Percentiles rank a stretch among this genome's conserved stretches.
phyloP scores from a whole-genome alignment of 2,113 vertebrate genomes.

The Brachypodius melanocephalos region DNA sequence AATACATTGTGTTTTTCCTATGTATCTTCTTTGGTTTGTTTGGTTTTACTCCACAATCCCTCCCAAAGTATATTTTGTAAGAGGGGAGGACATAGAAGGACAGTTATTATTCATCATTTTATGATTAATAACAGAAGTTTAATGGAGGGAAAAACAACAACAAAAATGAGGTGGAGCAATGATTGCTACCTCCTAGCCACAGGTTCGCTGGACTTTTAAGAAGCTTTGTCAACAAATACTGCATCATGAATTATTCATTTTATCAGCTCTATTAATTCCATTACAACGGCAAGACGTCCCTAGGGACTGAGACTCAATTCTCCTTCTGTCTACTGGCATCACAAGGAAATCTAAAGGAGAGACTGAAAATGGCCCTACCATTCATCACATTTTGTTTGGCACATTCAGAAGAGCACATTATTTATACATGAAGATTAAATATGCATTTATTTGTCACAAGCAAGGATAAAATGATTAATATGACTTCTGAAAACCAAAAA shows the following conservation, averaged over 20 bases:
- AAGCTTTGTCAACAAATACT: neutral
- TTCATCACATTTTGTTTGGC: conserved; percentile 2
- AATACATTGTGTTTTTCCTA: neutral
- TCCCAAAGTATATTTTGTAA: neutral
- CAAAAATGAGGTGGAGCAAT: neutral
- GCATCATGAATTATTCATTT: conserved; percentile 23
- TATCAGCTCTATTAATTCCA: conserved; percentile 48
- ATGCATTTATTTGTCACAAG: conserved; percentile 36
- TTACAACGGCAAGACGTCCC: neutral
- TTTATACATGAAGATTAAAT: conserved; percentile 44
- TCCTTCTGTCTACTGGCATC: conserved; percentile 14
- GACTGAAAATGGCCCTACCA: neutral
- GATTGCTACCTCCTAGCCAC: neutral
- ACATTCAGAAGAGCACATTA: conserved; percentile 28
- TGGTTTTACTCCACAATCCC: neutral
- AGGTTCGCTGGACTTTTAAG: neutral
- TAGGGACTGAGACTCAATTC: conserved; percentile 2
- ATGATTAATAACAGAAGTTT: neutral
- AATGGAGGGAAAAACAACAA: neutral
- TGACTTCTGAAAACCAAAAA: neutral
- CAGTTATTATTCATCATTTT: neutral
- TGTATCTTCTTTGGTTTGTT: neutral
- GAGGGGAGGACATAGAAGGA: neutral
- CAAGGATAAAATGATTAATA: conserved; percentile 26
- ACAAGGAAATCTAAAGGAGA: conserved; percentile 42